A percentile compares a stretch with the other conserved stretches of the same genome.
Evolutionary conservation across 2,888 invertebrate genomes (phyloP).

Genomic region (Villa cingulata): DNA sequence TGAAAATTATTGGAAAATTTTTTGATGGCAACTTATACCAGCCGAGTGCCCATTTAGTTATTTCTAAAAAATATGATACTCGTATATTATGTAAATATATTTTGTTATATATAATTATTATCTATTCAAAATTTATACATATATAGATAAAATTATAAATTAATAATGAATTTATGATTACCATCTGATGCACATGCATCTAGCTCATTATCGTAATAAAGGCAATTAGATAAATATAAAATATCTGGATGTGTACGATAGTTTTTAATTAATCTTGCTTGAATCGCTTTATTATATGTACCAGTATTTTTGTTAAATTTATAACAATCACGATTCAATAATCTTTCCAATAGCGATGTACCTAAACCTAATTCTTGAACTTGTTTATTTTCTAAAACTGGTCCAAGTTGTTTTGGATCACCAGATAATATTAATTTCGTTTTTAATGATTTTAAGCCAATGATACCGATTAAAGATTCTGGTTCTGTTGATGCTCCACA

Average conservation of each 20-base stretch:
- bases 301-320: conserved; percentile 17
- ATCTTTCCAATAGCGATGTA: conserved; percentile 52
- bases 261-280: conserved; percentile 61
- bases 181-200: conserved; percentile 28
- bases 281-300: conserved; percentile 42
- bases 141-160: too few relatives aligned
- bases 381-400: conserved; percentile 38
- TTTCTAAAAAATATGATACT: not conserved
- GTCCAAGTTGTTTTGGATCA: conserved; percentile 60
- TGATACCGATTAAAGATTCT: conserved; percentile 48
- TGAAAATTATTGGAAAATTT: conserved; percentile 45
- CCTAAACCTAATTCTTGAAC: conserved; percentile 24
- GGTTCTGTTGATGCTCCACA: conserved; percentile 60
- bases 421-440: conserved; percentile 53
- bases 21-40: conserved; percentile 37
- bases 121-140: too few relatives aligned
- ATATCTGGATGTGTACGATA: conserved; percentile 57
- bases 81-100: too few relatives aligned
- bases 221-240: conserved; percentile 49
- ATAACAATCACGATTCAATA: conserved; percentile 42
- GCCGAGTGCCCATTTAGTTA: conserved; percentile 18
- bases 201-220: conserved; percentile 59
- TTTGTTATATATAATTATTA: too few relatives aligned
- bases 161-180: conserved; percentile 8
- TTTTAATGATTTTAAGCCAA: conserved; percentile 24